Conservation (phyloP, 2,113 vertebrate species). For the Aleadryas rufinucha region DNA sequence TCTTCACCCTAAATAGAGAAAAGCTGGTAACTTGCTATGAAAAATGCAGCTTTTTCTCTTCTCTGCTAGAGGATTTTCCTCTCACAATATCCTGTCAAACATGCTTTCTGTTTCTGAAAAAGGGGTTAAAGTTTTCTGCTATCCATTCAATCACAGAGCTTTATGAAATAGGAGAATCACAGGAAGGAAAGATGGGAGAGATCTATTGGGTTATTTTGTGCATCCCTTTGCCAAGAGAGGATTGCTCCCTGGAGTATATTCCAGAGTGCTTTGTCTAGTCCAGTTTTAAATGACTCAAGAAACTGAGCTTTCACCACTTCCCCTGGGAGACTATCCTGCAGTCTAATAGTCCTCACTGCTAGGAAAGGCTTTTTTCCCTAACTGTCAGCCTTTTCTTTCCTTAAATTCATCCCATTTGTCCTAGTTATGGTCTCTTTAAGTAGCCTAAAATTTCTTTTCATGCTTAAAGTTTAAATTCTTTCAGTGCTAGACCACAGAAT, state of each 20-base stretch:
- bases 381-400: conserved; percentile 22
- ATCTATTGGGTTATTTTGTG: conserved; percentile 50
- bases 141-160: not conserved
- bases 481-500: not conserved
- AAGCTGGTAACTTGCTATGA: not conserved
- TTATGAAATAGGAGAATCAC: conserved; percentile 27
- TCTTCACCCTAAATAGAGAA: not conserved
- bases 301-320: conserved; percentile 41
- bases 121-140: conserved; percentile 41
- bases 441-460: not conserved
- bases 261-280: conserved; percentile 53
- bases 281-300: conserved; percentile 45
- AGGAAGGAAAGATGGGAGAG: not conserved
- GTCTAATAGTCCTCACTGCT: conserved; percentile 39
- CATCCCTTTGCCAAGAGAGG: conserved; percentile 37
- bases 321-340: conserved; percentile 43
- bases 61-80: not conserved
- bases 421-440: not conserved
- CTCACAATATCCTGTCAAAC: conserved; percentile 10
- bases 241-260: conserved; percentile 49
- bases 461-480: not conserved
- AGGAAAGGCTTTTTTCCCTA: conserved; percentile 23
- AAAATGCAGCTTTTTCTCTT: not conserved
- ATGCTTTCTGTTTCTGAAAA: conserved; percentile 2
- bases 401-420: conserved; percentile 35